These are phyloP conservation scores for Drosophila mimica DNA, from an alignment of 2,888 invertebrate species.

Conservation along the genomic window DNA sequence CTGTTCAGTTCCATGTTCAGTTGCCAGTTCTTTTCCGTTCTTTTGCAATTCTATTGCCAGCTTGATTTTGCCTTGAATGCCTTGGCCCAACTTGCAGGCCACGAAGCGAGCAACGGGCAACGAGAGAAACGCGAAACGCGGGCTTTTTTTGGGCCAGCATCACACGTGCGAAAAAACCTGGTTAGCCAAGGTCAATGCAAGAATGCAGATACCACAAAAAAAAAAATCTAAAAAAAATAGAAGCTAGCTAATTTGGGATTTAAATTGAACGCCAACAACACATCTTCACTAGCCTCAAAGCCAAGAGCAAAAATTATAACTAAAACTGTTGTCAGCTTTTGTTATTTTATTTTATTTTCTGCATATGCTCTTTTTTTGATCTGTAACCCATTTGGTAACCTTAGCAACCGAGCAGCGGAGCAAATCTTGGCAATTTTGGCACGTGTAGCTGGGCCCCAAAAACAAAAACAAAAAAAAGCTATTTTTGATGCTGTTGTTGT, in stretches of 20 bases:
- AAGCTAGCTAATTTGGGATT: conserved; percentile 5
- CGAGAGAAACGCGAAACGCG: conserved; percentile 21
- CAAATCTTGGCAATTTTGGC: conserved; percentile 58
- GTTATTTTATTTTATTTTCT: conserved; percentile 1
- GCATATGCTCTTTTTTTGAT: conserved; percentile 45
- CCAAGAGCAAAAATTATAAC: background rate
- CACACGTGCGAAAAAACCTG: conserved; percentile 63
- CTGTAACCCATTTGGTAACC: conserved; percentile 42
- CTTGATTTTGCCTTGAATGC: conserved; percentile 49
- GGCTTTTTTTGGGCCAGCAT: conserved; percentile 35
- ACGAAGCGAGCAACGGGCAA: conserved; percentile 17
- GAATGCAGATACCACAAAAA: conserved; percentile 5
- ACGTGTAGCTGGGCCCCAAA: conserved; percentile 66
- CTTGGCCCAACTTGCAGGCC: conserved; percentile 44
- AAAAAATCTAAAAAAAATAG: background rate
- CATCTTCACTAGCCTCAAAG: conserved; percentile 24
- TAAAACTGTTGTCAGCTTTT: conserved; percentile 1
- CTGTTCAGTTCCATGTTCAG: conserved; percentile 51
- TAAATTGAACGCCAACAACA: conserved; percentile 5
- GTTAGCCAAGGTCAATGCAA: conserved; percentile 38
- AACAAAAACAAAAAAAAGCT: background rate
- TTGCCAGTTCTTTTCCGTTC: conserved; percentile 29
- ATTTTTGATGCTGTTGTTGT: conserved; percentile 7
- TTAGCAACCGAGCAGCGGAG: conserved; percentile 23
- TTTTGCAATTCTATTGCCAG: conserved; percentile 37